phyloP scores from a whole-genome alignment of 2,797 vertebrate species.

The Acrossocheilus wenchowensis region DNA sequence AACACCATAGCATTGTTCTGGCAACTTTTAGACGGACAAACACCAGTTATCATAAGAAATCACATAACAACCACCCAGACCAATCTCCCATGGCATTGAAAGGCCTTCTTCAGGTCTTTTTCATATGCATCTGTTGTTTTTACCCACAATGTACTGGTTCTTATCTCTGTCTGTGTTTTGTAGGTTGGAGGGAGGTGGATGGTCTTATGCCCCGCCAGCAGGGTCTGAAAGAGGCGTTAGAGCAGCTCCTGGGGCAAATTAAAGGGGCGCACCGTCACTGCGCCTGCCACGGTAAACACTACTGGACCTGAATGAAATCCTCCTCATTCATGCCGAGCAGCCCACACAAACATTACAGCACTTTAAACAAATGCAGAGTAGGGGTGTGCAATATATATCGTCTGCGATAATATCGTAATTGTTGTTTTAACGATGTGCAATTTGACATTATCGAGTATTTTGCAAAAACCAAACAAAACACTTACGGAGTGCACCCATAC shows the following conservation, averaged over 20 bases:
- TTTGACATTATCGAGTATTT: no score
- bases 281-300: conserved; percentile 84
- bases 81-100: background rate
- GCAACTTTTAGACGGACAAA: background rate
- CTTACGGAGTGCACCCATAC: no score
- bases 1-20: background rate
- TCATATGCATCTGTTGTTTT: conserved; percentile 13
- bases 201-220: conserved; percentile 79
- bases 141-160: conserved; percentile 29
- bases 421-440: no score
- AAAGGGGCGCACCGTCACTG: conserved; percentile 88
- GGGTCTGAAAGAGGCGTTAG: conserved; percentile 85
- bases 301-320: conserved; percentile 39
- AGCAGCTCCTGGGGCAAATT: conserved; percentile 85
- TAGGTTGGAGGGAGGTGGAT: conserved; percentile 89
- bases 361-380: conserved; percentile 35
- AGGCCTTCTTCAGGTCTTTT: background rate
- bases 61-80: no score
- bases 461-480: no score
- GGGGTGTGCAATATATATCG: no score
- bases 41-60: background rate
- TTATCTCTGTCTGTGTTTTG: conserved; percentile 8
- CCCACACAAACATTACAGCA: conserved; percentile 26
- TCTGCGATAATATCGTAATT: no score
- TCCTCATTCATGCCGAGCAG: conserved; percentile 13